phyloP scores from a whole-genome alignment of 2,888 invertebrate genomes.

The Megastigmus dorsalis region DNA sequence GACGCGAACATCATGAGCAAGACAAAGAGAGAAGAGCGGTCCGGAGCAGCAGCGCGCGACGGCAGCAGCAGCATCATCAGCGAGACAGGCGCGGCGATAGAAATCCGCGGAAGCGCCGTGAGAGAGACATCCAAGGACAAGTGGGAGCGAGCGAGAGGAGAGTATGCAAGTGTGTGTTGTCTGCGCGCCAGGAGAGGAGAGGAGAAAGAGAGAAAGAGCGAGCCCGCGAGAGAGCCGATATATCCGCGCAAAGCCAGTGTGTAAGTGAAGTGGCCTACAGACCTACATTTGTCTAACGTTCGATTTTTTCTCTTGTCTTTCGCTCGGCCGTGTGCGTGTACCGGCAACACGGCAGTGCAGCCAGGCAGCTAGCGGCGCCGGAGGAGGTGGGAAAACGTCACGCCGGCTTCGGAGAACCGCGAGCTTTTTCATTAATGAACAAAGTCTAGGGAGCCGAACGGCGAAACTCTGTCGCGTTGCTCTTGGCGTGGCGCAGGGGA shows the following conservation, averaged over 20 bases:
- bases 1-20: constrained; percentile 30
- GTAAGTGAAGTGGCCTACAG: constrained; percentile 90
- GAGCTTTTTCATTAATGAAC: background rate
- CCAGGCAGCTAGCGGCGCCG: background rate
- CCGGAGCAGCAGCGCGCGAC: constrained; percentile 5
- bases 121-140: constrained; percentile 13
- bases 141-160: background rate
- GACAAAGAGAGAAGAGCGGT: constrained; percentile 25
- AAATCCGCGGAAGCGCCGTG: background rate
- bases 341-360: constrained; percentile 14
- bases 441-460: too few relatives aligned
- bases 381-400: background rate
- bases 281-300: constrained; percentile 87
- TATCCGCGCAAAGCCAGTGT: constrained; percentile 29
- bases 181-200: too few relatives aligned
- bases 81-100: background rate
- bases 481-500: background rate
- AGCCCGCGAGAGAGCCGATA: background rate
- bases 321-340: background rate
- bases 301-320: constrained; percentile 74
- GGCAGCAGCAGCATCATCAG: background rate
- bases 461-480: too few relatives aligned
- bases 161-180: background rate
- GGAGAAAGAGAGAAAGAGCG: background rate
- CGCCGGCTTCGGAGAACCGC: background rate